Evolutionary conservation across 2,888 invertebrate genomes (phyloP).

Genomic region (Mythimna vitellina): DNA sequence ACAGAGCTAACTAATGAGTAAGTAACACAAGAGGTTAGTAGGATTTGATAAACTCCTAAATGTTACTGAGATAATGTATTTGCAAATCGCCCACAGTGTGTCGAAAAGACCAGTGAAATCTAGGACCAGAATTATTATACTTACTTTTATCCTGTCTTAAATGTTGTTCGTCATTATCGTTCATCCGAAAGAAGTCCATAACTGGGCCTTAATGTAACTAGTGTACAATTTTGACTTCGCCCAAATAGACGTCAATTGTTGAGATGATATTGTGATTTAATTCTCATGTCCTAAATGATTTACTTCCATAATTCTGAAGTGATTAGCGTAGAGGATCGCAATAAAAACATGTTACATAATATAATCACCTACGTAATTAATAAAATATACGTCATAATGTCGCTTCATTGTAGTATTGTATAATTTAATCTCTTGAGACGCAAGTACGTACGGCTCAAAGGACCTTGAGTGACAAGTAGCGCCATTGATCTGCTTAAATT

Average conservation of each 20-base stretch:
- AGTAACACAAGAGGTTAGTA: slow-evolving; percentile 24
- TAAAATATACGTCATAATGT: slow-evolving; percentile 41
- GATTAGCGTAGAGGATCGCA: slow-evolving; percentile 4
- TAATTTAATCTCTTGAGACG: slow-evolving; percentile 40
- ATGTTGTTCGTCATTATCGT: background rate
- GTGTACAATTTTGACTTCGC: background rate
- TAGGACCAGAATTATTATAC: background rate
- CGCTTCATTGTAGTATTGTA: slow-evolving; percentile 34
- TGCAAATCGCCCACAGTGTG: slow-evolving; percentile 13
- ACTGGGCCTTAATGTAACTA: background rate
- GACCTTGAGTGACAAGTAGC: slow-evolving; percentile 31
- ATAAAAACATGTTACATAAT: slow-evolving; percentile 24
- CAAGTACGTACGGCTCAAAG: slow-evolving; percentile 15
- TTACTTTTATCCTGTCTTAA: background rate
- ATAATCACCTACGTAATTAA: slow-evolving; percentile 25
- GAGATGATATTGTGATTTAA: background rate
- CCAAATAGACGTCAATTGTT: background rate
- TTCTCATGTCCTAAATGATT: background rate
- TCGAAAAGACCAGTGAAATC: background rate
- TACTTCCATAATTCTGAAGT: slow-evolving; percentile 1
- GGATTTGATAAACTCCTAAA: slow-evolving; percentile 39
- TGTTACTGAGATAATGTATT: slow-evolving; percentile 38
- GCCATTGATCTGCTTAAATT: slow-evolving; percentile 47
- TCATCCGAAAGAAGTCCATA: too few species aligned
- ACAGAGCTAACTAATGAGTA: slow-evolving; percentile 43